Evolutionary conservation across 2,113 vertebrate genomes (phyloP), one percentile per base, ranked within the genome.

Genomic region (Platysternon megacephalum): DNA sequence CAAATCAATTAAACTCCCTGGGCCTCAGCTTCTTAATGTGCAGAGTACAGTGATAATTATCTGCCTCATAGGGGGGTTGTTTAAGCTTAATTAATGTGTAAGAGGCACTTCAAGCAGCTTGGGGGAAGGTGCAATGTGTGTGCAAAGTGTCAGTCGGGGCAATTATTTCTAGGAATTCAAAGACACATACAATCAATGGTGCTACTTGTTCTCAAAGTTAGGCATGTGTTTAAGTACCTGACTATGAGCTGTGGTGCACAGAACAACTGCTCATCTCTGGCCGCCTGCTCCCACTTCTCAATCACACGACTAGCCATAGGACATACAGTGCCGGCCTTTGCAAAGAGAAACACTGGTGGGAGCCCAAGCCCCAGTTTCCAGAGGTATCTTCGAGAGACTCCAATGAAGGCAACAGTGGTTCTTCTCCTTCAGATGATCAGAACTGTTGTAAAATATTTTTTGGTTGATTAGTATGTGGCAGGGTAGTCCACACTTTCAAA

Each of bases 321-420:
- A 85, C 4, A 2, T 9, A 12, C 84, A 82, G 91, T 53, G 46
- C 24, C 2, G 2, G 35, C 49, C 58, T 28, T 93, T 85, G 79
- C 21, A 79, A 44, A 87, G 85, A 4, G 24, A 87, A 94, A 81
- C 79, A 79, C 4, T 91, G 79, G 17, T 56, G 35, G 79, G 52
- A 85, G 46, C 22, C 49, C 48, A 85, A 82, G 32, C 14, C 51
- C 93, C 17, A 48, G 48, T 91, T 91, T 7, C 11, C 48, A 86
- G 44, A 22, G 8, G 92, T 35, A 48, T 29, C 39, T 88, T 95
- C n/a, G n/a, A 82, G 13, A 89, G 24, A 9, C 80, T 51, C 26
- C 46, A 32, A n/a, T 79, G 0, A 0, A 51, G 32, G 49, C 32
- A 76, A 2, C 28, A 3, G 65, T 58, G 32, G 11, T 65, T 29